Conservation (phyloP, 1,140 invertebrate genomes). For the Bombus cullumanus region DNA sequence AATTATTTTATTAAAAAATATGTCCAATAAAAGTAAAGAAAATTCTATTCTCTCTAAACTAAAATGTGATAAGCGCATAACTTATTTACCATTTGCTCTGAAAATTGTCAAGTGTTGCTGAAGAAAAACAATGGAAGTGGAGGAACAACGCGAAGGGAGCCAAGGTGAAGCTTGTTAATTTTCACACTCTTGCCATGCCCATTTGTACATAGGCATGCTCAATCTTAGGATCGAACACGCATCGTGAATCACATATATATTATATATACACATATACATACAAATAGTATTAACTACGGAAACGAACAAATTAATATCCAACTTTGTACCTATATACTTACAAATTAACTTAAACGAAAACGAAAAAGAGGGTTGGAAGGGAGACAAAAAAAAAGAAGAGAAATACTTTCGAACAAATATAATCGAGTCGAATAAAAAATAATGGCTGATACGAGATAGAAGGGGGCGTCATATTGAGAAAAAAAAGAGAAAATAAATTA, state of each 20-base stretch:
- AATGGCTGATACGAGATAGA: constrained; percentile 9
- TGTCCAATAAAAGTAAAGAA: neutral
- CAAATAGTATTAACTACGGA: constrained; percentile 62
- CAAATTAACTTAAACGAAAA: constrained; percentile 70
- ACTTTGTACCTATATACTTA: constrained; percentile 81
- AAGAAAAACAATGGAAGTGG: neutral
- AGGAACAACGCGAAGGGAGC: constrained; percentile 44
- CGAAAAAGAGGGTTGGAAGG: constrained; percentile 9
- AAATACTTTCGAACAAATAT: constrained; percentile 29
- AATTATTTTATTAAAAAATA: neutral
- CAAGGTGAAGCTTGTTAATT: constrained; percentile 53
- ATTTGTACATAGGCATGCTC: constrained; percentile 81
- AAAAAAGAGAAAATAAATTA: constrained; percentile 4
- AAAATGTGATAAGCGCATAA: too few relatives aligned
- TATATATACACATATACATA: constrained; percentile 70
- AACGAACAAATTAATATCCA: constrained; percentile 78
- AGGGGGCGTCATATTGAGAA: neutral
- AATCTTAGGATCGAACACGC: constrained; percentile 72
- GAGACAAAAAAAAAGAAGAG: neutral
- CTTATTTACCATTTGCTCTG: neutral
- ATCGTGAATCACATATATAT: constrained; percentile 62
- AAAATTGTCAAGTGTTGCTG: neutral
- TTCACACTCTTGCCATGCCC: constrained; percentile 73
- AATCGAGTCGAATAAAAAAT: constrained; percentile 14
- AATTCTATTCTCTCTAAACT: neutral